Conservation (phyloP, 2,113 vertebrate genomes). For the Anoplopoma fimbria region DNA sequence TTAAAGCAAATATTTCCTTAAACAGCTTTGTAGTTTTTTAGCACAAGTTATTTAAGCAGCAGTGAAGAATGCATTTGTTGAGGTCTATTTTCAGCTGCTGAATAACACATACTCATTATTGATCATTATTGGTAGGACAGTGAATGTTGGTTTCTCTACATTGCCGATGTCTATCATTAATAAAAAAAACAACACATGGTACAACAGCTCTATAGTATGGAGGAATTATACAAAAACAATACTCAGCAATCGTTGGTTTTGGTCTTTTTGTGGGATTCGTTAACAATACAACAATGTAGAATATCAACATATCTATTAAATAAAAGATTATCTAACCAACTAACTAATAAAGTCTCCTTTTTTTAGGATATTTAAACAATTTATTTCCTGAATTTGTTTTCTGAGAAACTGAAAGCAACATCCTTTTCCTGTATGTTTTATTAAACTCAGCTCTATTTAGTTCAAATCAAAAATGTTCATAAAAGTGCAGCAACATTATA, state of each 20-base stretch:
- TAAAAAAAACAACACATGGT: background rate
- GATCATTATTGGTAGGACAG: background rate
- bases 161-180: no score
- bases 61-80: background rate
- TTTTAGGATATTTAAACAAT: background rate
- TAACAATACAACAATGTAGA: background rate
- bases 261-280: background rate
- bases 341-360: background rate
- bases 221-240: background rate
- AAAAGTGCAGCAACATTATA: background rate
- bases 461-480: background rate
- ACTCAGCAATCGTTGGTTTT: background rate
- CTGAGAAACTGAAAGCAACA: background rate
- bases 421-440: slow-evolving; percentile 15
- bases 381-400: background rate
- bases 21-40: background rate
- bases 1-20: background rate
- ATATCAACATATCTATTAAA: background rate
- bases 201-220: background rate
- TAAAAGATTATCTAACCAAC: background rate
- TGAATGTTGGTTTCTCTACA: no score
- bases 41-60: background rate
- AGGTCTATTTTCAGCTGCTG: background rate
- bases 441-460: slow-evolving; percentile 13
- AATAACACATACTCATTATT: background rate